Base-by-base conservation (phyloP, 2,797 vertebrate species). In the Notolepis coatsorum region DNA sequence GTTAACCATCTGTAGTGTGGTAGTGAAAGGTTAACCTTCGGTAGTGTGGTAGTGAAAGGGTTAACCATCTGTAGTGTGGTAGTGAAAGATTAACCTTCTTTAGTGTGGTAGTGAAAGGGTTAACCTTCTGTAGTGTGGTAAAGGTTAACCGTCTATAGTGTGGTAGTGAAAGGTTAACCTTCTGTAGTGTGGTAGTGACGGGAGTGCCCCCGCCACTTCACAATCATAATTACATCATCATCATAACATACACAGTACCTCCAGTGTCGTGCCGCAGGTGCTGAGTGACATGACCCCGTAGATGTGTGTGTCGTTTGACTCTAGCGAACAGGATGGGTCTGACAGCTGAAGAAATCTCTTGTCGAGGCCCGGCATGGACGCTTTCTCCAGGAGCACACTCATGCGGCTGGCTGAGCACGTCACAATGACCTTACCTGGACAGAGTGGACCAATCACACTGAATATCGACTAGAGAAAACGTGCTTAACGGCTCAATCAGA, bases 271-370 rank as follows among this genome's bases (percentile, higher is more conserved):
- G 37, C 92, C 91, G 12, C 92, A 93, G 61, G 86, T 69, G 71
- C 61, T 74, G 61, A 89, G 84, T 0, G 89, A 88, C 71, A 89
- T 74, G n/a, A 4, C 73, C 49, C 73, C 91, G 31, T 68, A 50
- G 66, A 93, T 87, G 76, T 91, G 88, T 1, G 90, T 88, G 54
- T 1, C 12, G 38, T 93, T 93, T 62, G 82, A 84, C 13, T 75
- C 75, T 4, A 93, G 80, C 0, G 87, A 86, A 54, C 91, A 93
- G 0, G 76, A 62, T 0, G 77, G 53, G 57, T 93, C 91, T 0
- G 23, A 68, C 56, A 93, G 74, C n/a, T 60, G 49, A 1, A 93
- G 87, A 30, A 68, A 87, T 37, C 72, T 87, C 15, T 38, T 60
- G 3, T 93, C 84, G 6, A 93, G 73, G 18, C 35, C 86, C 0